A percentile compares a stretch with the other conserved stretches of the same genome.
Conservation (phyloP, 2,888 invertebrate species). For the Iselma pallidipennis region DNA sequence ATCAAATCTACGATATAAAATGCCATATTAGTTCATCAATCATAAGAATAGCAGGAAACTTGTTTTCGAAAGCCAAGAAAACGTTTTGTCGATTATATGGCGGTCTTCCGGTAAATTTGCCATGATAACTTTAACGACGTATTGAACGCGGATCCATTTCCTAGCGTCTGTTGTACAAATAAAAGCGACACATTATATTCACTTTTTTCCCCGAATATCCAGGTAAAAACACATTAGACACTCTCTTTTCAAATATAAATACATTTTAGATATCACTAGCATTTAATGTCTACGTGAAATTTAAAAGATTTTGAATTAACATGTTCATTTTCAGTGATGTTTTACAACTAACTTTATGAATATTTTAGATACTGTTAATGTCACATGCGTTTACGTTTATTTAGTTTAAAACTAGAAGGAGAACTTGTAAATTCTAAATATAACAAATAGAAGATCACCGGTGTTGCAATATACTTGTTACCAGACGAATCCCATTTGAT, state of each 20-base stretch:
- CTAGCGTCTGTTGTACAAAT: slow-evolving; percentile 17
- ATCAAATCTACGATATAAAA: slow-evolving; percentile 14
- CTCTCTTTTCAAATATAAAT: too few species aligned
- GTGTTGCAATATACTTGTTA: background rate
- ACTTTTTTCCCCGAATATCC: background rate
- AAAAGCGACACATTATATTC: slow-evolving; percentile 6
- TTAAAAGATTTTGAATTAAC: background rate
- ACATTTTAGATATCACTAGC: too few species aligned
- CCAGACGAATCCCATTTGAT: background rate
- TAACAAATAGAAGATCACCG: background rate
- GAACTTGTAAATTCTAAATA: background rate
- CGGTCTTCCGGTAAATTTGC: slow-evolving; percentile 38
- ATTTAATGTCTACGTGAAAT: background rate
- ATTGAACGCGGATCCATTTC: slow-evolving; percentile 25
- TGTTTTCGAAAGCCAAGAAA: slow-evolving; percentile 19
- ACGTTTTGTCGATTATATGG: slow-evolving; percentile 32
- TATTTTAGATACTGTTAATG: background rate
- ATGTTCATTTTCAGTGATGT: background rate
- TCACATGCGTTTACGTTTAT: background rate
- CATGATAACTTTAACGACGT: slow-evolving; percentile 35
- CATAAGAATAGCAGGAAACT: slow-evolving; percentile 24
- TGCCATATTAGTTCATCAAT: slow-evolving; percentile 25
- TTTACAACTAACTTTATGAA: background rate
- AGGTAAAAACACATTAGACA: slow-evolving; percentile 2
- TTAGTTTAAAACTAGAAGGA: background rate